Conservation (phyloP, 2,888 invertebrate species). For the Congeria kusceri region DNA sequence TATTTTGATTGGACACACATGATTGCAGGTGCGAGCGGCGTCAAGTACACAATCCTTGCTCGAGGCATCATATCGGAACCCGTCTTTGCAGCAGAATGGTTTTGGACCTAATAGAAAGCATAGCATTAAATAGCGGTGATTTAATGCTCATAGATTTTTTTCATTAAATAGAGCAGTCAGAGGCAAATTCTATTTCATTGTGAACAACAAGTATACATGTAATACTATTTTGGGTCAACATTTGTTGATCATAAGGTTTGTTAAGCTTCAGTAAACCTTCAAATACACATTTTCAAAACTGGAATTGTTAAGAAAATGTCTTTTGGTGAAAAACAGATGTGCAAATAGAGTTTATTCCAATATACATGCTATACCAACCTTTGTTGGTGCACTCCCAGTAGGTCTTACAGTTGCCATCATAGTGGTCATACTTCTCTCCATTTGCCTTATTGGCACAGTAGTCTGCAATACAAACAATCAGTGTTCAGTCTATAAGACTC, state of each 20-base stretch:
- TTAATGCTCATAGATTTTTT: not conserved
- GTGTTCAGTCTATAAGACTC: too few species aligned
- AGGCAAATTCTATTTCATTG: too few species aligned
- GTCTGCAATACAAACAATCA: conserved; percentile 32
- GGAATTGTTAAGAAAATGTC: too few species aligned
- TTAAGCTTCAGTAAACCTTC: too few species aligned
- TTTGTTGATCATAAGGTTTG: too few species aligned
- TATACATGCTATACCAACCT: conserved; percentile 7
- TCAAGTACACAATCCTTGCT: conserved; percentile 17
- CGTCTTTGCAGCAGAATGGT: conserved; percentile 29
- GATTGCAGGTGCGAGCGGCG: conserved; percentile 7
- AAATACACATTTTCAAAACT: too few species aligned
- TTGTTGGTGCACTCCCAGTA: conserved; percentile 40
- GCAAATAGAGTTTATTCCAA: not conserved
- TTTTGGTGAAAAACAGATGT: too few species aligned
- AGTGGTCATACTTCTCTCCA: conserved; percentile 28
- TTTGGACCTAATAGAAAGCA: not conserved
- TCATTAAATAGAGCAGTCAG: too few species aligned
- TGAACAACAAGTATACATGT: too few species aligned
- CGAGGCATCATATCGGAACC: conserved; percentile 17
- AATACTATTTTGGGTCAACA: too few species aligned
- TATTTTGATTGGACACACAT: conserved; percentile 37
- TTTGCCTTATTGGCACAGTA: conserved; percentile 13
- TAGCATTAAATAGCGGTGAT: not conserved
- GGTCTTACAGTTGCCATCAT: conserved; percentile 39